A percentile compares a stretch with the other conserved stretches of the same genome.
Evolutionary conservation across 2,797 vertebrate genomes (phyloP).

Genomic region (Aulostomus chinensis): DNA sequence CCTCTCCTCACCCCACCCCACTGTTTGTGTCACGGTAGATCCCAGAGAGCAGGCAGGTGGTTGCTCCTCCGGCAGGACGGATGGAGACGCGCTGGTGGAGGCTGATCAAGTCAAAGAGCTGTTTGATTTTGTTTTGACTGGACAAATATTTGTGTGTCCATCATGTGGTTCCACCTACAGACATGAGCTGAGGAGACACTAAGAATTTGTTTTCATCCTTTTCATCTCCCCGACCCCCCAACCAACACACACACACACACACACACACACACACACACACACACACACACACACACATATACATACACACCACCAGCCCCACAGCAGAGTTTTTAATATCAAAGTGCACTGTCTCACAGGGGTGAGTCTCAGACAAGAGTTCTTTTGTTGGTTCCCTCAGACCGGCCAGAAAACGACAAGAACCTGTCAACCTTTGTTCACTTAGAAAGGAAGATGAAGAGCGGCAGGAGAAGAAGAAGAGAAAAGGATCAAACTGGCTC

Average conservation of each 20-base stretch:
- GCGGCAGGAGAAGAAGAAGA: constrained; percentile 18
- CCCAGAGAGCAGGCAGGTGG: constrained; percentile 62
- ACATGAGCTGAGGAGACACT: constrained; percentile 72
- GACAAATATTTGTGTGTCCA: constrained; percentile 83
- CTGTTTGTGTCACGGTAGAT: constrained; percentile 55
- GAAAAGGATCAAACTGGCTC: constrained; percentile 58
- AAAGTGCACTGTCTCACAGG: constrained; percentile 77
- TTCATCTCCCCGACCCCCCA: constrained; percentile 54
- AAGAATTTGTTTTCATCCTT: constrained; percentile 81
- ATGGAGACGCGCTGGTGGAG: constrained; percentile 51
- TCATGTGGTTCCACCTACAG: constrained; percentile 83
- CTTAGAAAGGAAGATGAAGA: constrained; percentile 70
- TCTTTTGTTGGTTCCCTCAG: constrained; percentile 72
- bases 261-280: too few relatives aligned
- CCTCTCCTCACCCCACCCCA: constrained; percentile 55
- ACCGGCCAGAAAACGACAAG: constrained; percentile 67
- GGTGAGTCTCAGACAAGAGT: constrained; percentile 61
- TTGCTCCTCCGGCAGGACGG: constrained; percentile 62
- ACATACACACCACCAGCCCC: not conserved
- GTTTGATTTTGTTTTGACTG: constrained; percentile 83
- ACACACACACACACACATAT: too few relatives aligned
- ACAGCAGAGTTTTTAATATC: constrained; percentile 79
- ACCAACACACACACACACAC: too few relatives aligned
- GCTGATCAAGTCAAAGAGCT: constrained; percentile 69
- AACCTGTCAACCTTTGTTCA: constrained; percentile 71